phyloP scores from a whole-genome alignment of 2,888 invertebrate species.

The Cylloceria caligata region DNA sequence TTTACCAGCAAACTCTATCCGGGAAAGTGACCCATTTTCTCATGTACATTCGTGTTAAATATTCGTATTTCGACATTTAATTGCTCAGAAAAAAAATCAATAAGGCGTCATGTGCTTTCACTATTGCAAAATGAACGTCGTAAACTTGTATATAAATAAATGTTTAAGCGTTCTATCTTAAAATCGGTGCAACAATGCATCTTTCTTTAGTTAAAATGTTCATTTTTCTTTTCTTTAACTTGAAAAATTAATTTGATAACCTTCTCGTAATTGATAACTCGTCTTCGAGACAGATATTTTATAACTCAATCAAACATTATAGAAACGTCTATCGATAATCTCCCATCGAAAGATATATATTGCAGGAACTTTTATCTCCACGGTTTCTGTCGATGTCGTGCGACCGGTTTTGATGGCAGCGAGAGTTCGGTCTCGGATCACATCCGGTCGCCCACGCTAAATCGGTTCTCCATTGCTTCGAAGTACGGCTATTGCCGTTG shows the following conservation, averaged over 20 bases:
- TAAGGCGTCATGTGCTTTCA: no score
- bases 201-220: no score
- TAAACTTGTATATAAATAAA: no score
- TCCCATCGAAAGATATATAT: conserved; percentile 55
- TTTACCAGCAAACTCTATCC: no score
- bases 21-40: no score
- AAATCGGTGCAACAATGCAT: no score
- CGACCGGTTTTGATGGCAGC: conserved; percentile 56
- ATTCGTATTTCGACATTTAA: no score
- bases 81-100: no score
- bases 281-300: not conserved
- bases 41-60: no score
- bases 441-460: conserved; percentile 81
- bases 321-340: conserved; percentile 44
- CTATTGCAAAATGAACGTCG: no score
- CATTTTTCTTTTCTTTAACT: not conserved
- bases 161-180: no score
- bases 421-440: conserved; percentile 70
- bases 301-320: conserved; percentile 18
- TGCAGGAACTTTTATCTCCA: conserved; percentile 18
- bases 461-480: conserved; percentile 50
- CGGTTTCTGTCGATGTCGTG: conserved; percentile 37
- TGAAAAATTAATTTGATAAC: not conserved
- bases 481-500: not conserved
- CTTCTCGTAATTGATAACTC: not conserved